Evolutionary conservation across 2,888 invertebrate species (phyloP).

Genomic region (Phymatocera aterrima): DNA sequence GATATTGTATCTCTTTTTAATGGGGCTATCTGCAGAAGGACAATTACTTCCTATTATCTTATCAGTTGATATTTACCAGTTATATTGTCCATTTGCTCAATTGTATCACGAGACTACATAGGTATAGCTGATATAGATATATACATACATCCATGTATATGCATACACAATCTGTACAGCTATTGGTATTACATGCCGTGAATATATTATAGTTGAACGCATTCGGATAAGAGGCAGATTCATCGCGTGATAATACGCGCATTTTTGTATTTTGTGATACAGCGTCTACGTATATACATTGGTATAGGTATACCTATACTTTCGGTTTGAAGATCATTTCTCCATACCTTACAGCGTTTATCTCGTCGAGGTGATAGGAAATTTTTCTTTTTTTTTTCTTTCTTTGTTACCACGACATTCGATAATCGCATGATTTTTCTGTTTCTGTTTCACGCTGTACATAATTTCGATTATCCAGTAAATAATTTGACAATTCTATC

Average conservation of each 20-base stretch:
- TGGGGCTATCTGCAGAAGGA: slow-evolving; percentile 50
- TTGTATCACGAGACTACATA: slow-evolving; percentile 46
- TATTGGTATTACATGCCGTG: too few species aligned
- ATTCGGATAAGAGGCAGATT: not conserved
- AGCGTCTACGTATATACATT: not conserved
- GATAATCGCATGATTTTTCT: too few species aligned
- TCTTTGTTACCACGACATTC: too few species aligned
- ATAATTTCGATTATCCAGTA: too few species aligned
- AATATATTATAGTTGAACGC: too few species aligned
- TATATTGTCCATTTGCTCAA: slow-evolving; percentile 60
- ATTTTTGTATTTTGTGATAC: not conserved
- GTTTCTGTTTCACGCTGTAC: too few species aligned
- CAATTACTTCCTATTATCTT: slow-evolving; percentile 69
- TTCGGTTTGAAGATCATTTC: too few species aligned
- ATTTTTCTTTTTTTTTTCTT: too few species aligned
- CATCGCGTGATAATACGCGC: not conserved
- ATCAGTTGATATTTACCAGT: slow-evolving; percentile 67
- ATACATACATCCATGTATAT: too few species aligned
- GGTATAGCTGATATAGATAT: too few species aligned
- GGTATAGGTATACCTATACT: not conserved
- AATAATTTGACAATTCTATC: too few species aligned
- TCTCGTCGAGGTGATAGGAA: slow-evolving; percentile 6
- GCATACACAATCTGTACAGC: not conserved
- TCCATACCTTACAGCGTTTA: too few species aligned
- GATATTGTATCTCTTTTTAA: slow-evolving; percentile 37